Percentiles rank a stretch among this genome's conserved stretches.
These are phyloP conservation scores for Dryadula phaetusa DNA, from an alignment of 2,888 invertebrate species.

Conservation along the genomic window DNA sequence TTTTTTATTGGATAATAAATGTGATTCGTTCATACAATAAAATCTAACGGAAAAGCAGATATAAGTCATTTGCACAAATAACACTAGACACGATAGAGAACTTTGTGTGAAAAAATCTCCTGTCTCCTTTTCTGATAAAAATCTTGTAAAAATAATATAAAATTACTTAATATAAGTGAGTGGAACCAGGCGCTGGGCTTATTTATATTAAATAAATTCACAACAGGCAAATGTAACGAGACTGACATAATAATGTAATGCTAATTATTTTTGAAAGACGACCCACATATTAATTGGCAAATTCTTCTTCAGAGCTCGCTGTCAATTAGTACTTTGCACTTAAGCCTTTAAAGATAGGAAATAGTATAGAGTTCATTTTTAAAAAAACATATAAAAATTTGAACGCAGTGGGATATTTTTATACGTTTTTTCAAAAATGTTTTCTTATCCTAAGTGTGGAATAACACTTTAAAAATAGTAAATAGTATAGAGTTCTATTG, in stretches of 20 bases:
- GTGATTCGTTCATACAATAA: too few relatives aligned
- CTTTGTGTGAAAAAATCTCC: too few relatives aligned
- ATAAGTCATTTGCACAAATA: too few relatives aligned
- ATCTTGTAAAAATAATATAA: background rate
- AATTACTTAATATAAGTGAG: background rate
- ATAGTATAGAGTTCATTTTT: conserved; percentile 39
- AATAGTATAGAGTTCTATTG: too few relatives aligned
- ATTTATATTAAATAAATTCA: conserved; percentile 19
- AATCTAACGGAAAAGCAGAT: too few relatives aligned
- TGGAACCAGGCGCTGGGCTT: background rate
- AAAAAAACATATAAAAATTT: too few relatives aligned
- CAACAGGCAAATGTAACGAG: conserved; percentile 65
- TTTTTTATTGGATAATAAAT: too few relatives aligned
- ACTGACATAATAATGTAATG: conserved; percentile 78
- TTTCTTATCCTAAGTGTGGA: too few relatives aligned
- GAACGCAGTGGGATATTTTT: too few relatives aligned
- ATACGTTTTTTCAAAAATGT: too few relatives aligned
- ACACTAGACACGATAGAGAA: too few relatives aligned
- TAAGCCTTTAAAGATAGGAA: conserved; percentile 59
- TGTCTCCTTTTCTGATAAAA: background rate
- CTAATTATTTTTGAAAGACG: conserved; percentile 70
- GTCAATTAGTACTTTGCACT: conserved; percentile 58
- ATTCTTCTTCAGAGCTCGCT: conserved; percentile 69
- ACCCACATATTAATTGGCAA: conserved; percentile 77
- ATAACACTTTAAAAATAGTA: too few relatives aligned